Conservation (phyloP, 2,113 vertebrate genomes). For the Dinomys branickii region DNA sequence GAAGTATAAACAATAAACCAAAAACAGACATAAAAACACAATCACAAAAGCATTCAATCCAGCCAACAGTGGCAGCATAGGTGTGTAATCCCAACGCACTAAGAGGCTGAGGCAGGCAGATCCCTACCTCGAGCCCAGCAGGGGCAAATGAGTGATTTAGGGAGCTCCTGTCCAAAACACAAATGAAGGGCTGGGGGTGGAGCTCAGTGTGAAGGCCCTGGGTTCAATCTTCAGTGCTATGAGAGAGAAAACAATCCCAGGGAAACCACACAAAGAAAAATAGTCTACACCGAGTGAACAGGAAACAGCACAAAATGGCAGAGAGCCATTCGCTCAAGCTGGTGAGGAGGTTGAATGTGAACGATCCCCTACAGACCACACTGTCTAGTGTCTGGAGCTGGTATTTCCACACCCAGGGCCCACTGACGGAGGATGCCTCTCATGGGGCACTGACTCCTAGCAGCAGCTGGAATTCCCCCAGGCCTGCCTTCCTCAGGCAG, state of each 20-base stretch:
- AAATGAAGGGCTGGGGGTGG: background rate
- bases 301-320: background rate
- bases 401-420: background rate
- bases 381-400: background rate
- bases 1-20: background rate
- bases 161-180: background rate
- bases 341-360: too few species aligned
- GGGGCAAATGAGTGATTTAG: background rate
- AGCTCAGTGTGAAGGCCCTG: background rate
- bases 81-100: background rate
- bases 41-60: background rate
- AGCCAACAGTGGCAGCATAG: background rate
- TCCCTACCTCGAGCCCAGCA: background rate
- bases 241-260: background rate
- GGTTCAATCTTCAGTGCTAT: background rate
- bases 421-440: background rate
- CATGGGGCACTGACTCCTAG: background rate
- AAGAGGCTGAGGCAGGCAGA: background rate
- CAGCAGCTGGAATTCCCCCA: background rate
- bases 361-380: too few species aligned
- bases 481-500: background rate
- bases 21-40: background rate
- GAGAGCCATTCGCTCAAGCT: background rate
- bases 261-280: background rate
- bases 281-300: background rate